These are phyloP conservation scores for Theropithecus gelada DNA, from an alignment of 2,113 vertebrate species.

Conservation along the genomic window DNA sequence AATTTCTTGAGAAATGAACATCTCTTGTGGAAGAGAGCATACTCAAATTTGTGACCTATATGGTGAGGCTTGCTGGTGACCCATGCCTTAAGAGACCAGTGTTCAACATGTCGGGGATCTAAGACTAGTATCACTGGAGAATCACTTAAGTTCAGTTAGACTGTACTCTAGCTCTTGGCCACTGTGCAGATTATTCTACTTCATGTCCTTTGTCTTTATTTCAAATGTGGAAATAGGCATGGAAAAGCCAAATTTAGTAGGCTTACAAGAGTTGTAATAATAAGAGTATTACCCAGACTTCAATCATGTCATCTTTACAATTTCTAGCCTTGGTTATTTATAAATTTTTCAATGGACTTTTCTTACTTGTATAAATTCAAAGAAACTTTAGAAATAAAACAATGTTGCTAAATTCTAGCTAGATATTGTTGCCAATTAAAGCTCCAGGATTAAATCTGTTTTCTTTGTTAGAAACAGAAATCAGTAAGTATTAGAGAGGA, in stretches of 20 bases:
- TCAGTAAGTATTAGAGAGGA: not conserved
- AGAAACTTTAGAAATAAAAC: constrained; percentile 11
- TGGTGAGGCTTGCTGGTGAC: not conserved
- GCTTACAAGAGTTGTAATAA: not conserved
- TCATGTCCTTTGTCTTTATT: constrained; percentile 15
- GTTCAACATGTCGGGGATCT: not conserved
- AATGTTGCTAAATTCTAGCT: not conserved
- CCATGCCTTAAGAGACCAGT: not conserved
- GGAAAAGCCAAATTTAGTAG: constrained; percentile 11
- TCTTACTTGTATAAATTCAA: not conserved
- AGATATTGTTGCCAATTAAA: not conserved
- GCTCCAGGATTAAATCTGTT: not conserved
- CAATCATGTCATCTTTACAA: not conserved
- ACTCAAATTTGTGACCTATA: not conserved
- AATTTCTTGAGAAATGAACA: not conserved
- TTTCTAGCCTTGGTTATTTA: constrained; percentile 21
- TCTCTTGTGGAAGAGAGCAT: not conserved
- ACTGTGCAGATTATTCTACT: not conserved
- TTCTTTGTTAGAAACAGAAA: not conserved
- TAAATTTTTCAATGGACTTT: not conserved
- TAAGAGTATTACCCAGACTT: not conserved
- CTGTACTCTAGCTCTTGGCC: not conserved
- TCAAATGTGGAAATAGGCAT: constrained; percentile 15
- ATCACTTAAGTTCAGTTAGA: not conserved
- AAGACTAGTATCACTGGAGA: not conserved